These are phyloP conservation scores for Andrena praecox DNA, from an alignment of 2,888 invertebrate genomes.

Conservation along the genomic window DNA sequence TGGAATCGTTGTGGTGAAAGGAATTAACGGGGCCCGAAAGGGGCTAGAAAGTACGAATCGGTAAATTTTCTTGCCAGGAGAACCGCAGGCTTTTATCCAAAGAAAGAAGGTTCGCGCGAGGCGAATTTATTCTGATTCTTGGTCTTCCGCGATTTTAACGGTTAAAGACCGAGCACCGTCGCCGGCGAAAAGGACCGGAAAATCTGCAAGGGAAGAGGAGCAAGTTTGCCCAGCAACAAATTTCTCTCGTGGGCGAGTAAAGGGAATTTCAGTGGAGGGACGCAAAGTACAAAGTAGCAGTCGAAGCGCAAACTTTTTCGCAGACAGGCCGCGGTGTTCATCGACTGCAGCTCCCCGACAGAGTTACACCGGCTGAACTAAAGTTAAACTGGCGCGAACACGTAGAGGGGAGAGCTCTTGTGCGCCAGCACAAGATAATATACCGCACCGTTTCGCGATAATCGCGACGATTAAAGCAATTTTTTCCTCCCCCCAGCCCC, in stretches of 20 bases:
- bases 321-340: conserved; percentile 43
- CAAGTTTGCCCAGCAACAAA: background rate
- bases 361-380: conserved; percentile 37
- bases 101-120: too few species aligned
- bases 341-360: conserved; percentile 23
- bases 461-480: background rate
- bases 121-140: background rate
- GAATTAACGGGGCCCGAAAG: too few species aligned
- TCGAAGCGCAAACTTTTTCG: conserved; percentile 51
- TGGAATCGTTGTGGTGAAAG: too few species aligned
- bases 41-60: too few species aligned
- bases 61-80: too few species aligned
- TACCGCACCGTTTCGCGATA: conserved; percentile 4
- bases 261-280: conserved; percentile 22
- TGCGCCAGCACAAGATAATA: background rate
- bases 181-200: background rate
- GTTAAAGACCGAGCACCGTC: background rate
- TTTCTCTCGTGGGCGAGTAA: conserved; percentile 1
- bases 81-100: too few species aligned
- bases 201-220: background rate
- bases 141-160: background rate
- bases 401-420: background rate
- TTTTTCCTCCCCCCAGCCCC: background rate
- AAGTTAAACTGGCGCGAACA: conserved; percentile 57
- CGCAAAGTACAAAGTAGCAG: conserved; percentile 20